phyloP scores from a whole-genome alignment of 2,797 vertebrate genomes.

The Syndactyla subalaris region DNA sequence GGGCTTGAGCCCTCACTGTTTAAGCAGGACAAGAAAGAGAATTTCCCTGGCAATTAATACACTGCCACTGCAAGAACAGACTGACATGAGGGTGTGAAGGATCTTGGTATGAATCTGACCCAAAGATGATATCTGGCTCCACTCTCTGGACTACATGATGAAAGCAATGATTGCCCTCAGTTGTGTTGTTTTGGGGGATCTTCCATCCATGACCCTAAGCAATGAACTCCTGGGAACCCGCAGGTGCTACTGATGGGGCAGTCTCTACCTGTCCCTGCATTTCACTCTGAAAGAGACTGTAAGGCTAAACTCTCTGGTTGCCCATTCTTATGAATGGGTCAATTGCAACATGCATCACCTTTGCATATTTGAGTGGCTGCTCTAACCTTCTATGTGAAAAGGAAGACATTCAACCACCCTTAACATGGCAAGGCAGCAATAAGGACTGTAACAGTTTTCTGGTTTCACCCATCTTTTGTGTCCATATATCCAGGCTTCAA shows the following conservation, averaged over 20 bases:
- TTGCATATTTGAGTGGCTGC: not conserved
- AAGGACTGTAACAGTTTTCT: not conserved
- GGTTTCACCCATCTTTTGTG: not conserved
- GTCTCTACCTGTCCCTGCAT: not conserved
- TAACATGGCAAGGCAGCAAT: not conserved
- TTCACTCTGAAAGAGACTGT: not conserved
- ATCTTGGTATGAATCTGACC: not conserved
- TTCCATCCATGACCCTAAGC: not conserved
- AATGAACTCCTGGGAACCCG: not conserved
- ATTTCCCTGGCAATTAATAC: not conserved
- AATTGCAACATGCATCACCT: not conserved
- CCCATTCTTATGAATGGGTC: not conserved
- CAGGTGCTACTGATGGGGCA: not conserved
- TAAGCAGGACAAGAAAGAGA: not conserved
- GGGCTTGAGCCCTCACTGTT: not conserved
- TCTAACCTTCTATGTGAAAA: not conserved
- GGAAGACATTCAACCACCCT: not conserved
- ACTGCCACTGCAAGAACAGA: not conserved
- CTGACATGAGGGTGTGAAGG: accelerated
- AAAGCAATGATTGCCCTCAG: not conserved
- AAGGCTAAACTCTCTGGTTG: not conserved
- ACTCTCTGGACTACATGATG: not conserved
- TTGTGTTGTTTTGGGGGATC: accelerated
- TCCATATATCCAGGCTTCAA: not conserved
- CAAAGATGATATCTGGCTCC: not conserved